Evolutionary conservation across 2,888 invertebrate species (phyloP).

Genomic region (Pyrgus malvae): DNA sequence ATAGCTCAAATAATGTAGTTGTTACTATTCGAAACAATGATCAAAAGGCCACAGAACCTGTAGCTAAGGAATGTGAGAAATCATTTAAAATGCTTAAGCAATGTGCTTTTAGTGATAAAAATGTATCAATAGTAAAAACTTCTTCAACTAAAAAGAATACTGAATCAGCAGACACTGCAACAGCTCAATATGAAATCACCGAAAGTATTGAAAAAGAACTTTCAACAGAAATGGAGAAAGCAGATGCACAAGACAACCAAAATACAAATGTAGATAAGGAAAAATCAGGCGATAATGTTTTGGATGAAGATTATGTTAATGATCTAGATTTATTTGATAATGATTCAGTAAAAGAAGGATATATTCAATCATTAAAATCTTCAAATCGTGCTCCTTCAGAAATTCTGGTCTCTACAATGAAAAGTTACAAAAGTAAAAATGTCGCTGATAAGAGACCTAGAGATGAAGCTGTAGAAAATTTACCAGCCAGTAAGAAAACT

Average conservation of each 20-base stretch:
- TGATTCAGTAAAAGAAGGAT: conserved; percentile 54
- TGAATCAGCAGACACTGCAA: conserved; percentile 66
- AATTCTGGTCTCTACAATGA: conserved; percentile 53
- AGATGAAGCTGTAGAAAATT: conserved; percentile 43
- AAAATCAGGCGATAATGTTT: conserved; percentile 16
- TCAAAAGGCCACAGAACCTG: conserved; percentile 16
- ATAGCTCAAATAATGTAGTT: conserved; percentile 34
- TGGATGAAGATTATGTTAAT: conserved; percentile 47
- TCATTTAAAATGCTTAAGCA: conserved; percentile 19
- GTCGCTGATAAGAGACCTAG: conserved; percentile 51
- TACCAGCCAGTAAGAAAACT: conserved; percentile 52
- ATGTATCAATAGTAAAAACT: conserved; percentile 38
- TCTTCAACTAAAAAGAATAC: conserved; percentile 60
- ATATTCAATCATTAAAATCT: conserved; percentile 49
- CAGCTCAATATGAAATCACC: conserved; percentile 62
- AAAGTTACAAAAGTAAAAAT: conserved; percentile 45
- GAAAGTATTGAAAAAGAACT: conserved; percentile 69
- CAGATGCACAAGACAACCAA: conserved; percentile 28
- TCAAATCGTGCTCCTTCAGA: conserved; percentile 53
- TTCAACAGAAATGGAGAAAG: conserved; percentile 55
- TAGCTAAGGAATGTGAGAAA: background rate
- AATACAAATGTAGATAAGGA: conserved; percentile 12
- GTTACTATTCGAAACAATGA: conserved; percentile 33
- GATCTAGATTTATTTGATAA: conserved; percentile 64
- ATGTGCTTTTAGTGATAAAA: conserved; percentile 26